These are phyloP conservation scores for Xylota segnis DNA, from an alignment of 2,888 invertebrate species.

Conservation along the genomic window DNA sequence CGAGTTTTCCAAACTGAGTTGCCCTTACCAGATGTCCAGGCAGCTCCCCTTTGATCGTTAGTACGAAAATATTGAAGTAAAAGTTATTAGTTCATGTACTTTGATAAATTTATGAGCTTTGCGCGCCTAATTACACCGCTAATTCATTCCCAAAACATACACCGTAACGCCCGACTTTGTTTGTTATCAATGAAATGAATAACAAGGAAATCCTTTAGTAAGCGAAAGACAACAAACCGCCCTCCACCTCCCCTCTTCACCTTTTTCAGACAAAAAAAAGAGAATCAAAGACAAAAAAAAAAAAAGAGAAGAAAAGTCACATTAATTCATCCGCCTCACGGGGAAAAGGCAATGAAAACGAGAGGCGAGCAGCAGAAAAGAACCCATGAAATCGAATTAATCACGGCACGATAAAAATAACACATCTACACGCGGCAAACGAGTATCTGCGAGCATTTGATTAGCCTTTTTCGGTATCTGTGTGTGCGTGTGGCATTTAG, in stretches of 20 bases:
- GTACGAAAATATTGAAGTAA: conserved; percentile 48
- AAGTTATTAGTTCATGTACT: conserved; percentile 5
- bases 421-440: no score
- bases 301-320: conserved; percentile 27
- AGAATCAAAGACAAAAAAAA: no score
- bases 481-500: conserved; percentile 16
- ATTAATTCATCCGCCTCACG: conserved; percentile 13
- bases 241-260: no score
- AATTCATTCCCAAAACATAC: conserved; percentile 30
- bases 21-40: conserved; percentile 17
- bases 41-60: conserved; percentile 31
- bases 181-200: conserved; percentile 62
- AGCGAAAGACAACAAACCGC: conserved; percentile 11
- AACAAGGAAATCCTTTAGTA: conserved; percentile 65
- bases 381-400: conserved; percentile 39
- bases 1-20: neutral
- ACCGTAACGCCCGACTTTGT: conserved; percentile 42
- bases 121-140: conserved; percentile 44
- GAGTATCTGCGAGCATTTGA: conserved; percentile 21
- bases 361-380: conserved; percentile 11
- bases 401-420: conserved; percentile 39
- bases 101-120: conserved; percentile 20
- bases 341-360: conserved; percentile 21
- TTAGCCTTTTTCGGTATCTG: conserved; percentile 15
- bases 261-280: no score